Evolutionary conservation across 2,888 invertebrate species (phyloP).

Genomic region (Campoletis raptor): DNA sequence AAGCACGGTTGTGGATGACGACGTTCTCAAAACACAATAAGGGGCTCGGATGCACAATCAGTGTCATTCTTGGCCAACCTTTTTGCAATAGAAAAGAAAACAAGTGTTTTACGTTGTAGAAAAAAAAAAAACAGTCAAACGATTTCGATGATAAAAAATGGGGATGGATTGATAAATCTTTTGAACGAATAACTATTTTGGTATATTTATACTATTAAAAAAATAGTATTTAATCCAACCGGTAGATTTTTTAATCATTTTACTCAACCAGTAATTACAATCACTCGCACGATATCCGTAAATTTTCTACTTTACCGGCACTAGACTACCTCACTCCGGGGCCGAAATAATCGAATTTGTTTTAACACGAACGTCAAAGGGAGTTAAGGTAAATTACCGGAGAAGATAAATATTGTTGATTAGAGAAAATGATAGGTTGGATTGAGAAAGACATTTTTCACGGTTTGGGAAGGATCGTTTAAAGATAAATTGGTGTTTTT

Average conservation of each 20-base stretch:
- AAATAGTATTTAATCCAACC: background rate
- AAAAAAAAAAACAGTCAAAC: background rate
- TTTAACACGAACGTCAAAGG: background rate
- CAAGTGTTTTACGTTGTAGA: background rate
- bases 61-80: background rate
- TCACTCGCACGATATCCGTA: background rate
- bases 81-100: background rate
- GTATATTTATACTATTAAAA: background rate
- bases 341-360: slow-evolving; percentile 5
- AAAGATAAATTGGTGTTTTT: background rate
- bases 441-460: background rate
- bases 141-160: background rate
- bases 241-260: background rate
- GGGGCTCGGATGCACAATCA: slow-evolving; percentile 44
- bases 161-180: background rate
- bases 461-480: background rate
- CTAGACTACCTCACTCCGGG: background rate
- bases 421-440: background rate
- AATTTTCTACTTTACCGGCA: slow-evolving; percentile 36
- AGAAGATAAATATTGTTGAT: background rate
- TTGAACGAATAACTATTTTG: background rate
- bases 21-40: slow-evolving; percentile 63
- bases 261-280: background rate
- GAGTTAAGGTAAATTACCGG: background rate
- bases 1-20: slow-evolving; percentile 48